phyloP scores from a whole-genome alignment of 2,113 vertebrate genomes.

The Strix uralensis region DNA sequence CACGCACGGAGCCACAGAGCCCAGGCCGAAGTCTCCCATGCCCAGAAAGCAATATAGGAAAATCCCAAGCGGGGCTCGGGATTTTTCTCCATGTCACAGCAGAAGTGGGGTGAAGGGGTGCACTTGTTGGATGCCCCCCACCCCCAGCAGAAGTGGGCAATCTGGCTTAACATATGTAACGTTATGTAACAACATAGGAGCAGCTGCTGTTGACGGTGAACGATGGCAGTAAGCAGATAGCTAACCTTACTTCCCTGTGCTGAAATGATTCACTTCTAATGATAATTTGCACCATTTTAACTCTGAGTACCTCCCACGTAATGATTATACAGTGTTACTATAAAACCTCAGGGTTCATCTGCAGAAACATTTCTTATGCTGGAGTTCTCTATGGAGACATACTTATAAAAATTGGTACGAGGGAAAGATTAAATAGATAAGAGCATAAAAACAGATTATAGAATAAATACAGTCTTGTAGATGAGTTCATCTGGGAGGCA shows the following conservation, averaged over 20 bases:
- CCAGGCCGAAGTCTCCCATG: neutral
- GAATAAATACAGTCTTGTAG: neutral
- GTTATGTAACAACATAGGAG: neutral
- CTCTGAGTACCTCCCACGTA: neutral
- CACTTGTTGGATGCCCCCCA: neutral
- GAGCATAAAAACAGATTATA: constrained; percentile 39
- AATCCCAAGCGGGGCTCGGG: neutral
- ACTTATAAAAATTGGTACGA: constrained; percentile 4
- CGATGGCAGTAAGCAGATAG: neutral
- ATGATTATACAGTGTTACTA: neutral
- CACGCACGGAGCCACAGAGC: accelerated
- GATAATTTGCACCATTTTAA: neutral
- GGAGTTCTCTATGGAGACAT: constrained; percentile 4
- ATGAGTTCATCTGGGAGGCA: neutral
- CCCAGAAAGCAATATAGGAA: neutral
- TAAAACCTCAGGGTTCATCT: constrained; percentile 24
- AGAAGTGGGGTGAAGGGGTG: neutral
- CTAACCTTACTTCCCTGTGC: neutral
- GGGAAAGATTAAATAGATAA: constrained; percentile 41
- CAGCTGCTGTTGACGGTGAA: neutral
- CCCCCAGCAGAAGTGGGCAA: neutral
- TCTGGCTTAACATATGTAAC: neutral
- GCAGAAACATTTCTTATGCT: neutral
- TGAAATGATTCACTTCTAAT: neutral
- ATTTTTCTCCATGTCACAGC: neutral